A percentile compares a stretch with the other conserved stretches of the same genome.
These are phyloP conservation scores for Meloidogyne hapla DNA, from an alignment of 1,140 invertebrate species.

Conservation along the genomic window DNA sequence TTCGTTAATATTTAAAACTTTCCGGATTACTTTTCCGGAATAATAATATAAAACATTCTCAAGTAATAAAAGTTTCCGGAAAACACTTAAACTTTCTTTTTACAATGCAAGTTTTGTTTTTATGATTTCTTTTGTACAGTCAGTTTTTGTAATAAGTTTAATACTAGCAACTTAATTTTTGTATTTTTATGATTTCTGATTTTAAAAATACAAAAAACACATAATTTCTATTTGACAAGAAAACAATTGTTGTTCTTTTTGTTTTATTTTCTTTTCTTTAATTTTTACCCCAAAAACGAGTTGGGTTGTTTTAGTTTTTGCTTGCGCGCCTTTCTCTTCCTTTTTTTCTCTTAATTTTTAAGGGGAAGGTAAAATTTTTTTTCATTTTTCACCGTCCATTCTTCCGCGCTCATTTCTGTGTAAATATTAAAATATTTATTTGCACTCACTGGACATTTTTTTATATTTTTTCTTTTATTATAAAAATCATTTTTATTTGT, in stretches of 20 bases:
- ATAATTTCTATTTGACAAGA: background rate
- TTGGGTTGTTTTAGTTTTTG: background rate
- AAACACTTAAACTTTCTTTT: too few relatives aligned
- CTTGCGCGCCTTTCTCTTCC: background rate
- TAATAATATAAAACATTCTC: too few relatives aligned
- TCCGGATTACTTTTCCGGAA: too few relatives aligned
- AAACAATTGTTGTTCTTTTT: constrained; percentile 6
- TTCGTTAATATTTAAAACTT: too few relatives aligned
- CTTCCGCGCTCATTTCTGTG: background rate
- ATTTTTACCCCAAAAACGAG: background rate
- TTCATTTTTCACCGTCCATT: background rate
- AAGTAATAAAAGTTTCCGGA: too few relatives aligned
- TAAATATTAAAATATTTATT: constrained; percentile 1
- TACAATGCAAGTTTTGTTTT: too few relatives aligned
- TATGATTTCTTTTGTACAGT: too few relatives aligned
- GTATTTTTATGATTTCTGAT: background rate
- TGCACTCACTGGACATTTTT: background rate
- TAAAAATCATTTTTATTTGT: background rate
- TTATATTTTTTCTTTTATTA: background rate
- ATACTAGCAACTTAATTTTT: too few relatives aligned
- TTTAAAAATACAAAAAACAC: background rate
- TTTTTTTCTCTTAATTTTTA: background rate
- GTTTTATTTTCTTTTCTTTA: background rate
- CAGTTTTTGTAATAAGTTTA: too few relatives aligned
- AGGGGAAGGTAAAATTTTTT: background rate